Percentiles rank a stretch among this genome's conserved stretches.
Conservation (phyloP, 2,797 vertebrate species). For the Anniella stebbinsi region DNA sequence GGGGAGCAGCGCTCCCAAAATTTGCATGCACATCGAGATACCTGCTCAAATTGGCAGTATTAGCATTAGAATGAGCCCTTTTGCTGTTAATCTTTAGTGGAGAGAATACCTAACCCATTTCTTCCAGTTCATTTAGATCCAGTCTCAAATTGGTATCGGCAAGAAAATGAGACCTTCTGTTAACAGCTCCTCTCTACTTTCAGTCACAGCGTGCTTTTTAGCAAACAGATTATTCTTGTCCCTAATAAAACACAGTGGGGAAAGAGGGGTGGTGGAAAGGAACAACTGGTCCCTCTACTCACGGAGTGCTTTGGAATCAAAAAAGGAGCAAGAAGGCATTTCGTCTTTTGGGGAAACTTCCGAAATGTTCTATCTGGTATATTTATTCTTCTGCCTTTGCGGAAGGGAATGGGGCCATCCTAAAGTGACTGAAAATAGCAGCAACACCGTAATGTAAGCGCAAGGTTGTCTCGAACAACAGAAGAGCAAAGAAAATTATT, state of each 20-base stretch:
- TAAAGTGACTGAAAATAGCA: neutral
- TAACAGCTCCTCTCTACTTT: neutral
- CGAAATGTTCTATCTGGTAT: too few relatives aligned
- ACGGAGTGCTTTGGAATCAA: neutral
- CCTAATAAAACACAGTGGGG: neutral
- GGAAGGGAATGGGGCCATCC: neutral
- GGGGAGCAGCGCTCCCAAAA: neutral
- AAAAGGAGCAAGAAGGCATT: neutral
- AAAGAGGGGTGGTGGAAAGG: neutral
- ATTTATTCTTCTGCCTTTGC: neutral
- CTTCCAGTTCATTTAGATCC: neutral
- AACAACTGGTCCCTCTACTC: too few relatives aligned
- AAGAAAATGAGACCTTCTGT: neutral
- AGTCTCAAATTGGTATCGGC: neutral
- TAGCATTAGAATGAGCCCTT: neutral
- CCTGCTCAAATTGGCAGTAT: neutral
- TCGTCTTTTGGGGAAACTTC: neutral
- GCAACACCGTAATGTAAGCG: too few relatives aligned
- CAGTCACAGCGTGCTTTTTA: neutral
- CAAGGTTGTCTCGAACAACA: neutral
- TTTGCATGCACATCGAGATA: neutral
- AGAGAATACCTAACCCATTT: neutral
- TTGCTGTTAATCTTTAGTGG: neutral
- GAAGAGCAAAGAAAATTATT: too few relatives aligned
- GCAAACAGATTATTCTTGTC: accelerated